phyloP scores from a whole-genome alignment of 1,140 invertebrate species.

The Battus philenor region DNA sequence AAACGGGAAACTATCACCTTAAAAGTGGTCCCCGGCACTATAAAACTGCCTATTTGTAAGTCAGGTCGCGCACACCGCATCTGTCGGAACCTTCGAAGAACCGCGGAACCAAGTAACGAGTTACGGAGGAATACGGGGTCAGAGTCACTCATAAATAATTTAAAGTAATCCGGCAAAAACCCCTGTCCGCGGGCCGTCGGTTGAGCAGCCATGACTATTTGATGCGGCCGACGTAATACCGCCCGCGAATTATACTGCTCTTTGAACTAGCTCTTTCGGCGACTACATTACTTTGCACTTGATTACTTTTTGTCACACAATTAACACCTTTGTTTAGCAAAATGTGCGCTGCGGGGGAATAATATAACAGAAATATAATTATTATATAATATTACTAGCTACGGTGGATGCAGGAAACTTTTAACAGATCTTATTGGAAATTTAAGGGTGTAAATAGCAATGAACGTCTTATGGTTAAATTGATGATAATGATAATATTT shows the following conservation, averaged over 20 bases:
- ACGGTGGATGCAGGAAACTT: no score
- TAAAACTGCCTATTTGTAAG: conserved; percentile 59
- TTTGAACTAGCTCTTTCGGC: conserved; percentile 35
- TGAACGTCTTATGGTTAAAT: no score
- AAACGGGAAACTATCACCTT: conserved; percentile 57
- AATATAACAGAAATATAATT: no score
- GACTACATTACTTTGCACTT: conserved; percentile 22
- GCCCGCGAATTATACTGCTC: conserved; percentile 49
- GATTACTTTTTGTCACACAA: conserved; percentile 10
- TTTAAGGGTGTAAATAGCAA: no score
- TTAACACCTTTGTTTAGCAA: conserved; percentile 12
- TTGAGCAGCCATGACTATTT: conserved; percentile 59
- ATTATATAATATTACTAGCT: no score
- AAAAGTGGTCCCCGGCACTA: conserved; percentile 47
- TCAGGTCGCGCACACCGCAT: conserved; percentile 45
- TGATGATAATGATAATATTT: no score
- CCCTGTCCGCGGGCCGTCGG: conserved; percentile 47
- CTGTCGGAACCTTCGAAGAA: conserved; percentile 35
- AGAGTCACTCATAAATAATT: conserved; percentile 72
- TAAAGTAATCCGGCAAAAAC: conserved; percentile 68
- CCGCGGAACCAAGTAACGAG: conserved; percentile 36
- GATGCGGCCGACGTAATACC: conserved; percentile 49
- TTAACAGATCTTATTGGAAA: no score
- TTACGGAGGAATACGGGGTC: conserved; percentile 44
- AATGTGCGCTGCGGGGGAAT: no score